Evolutionary conservation across 1,140 invertebrate species (phyloP).

Genomic region (Sipha flava): DNA sequence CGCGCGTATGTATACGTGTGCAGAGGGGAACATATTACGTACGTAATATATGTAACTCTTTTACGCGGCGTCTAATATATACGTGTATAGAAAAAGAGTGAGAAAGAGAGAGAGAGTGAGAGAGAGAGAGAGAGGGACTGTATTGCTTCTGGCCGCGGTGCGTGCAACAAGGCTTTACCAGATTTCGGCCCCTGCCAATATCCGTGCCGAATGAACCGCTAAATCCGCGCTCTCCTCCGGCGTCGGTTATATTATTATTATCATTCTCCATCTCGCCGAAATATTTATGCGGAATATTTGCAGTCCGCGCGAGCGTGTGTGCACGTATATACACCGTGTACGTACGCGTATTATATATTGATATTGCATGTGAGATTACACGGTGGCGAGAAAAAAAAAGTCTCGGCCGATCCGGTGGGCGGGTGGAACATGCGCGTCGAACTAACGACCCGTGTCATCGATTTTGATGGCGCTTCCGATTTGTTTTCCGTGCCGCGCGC

Average conservation of each 20-base stretch:
- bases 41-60: slow-evolving; percentile 11
- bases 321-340: background rate
- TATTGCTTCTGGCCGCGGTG: too few relatives aligned
- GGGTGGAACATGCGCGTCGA: background rate
- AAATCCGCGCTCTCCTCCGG: background rate
- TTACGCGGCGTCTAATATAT: background rate
- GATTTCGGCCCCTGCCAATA: slow-evolving; percentile 10
- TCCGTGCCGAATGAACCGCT: slow-evolving; percentile 22
- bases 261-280: background rate
- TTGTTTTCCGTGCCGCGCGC: background rate
- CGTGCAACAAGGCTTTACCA: slow-evolving; percentile 13
- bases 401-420: background rate
- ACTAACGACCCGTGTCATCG: slow-evolving; percentile 14
- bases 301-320: background rate
- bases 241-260: background rate
- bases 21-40: background rate
- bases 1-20: background rate
- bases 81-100: too few relatives aligned
- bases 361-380: background rate
- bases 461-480: slow-evolving; percentile 7
- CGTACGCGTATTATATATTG: background rate
- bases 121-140: too few relatives aligned
- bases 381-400: background rate
- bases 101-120: too few relatives aligned
- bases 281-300: background rate